Base-by-base conservation (phyloP, 2,888 invertebrate genomes). In the Drosophila atroscutellata region DNA sequence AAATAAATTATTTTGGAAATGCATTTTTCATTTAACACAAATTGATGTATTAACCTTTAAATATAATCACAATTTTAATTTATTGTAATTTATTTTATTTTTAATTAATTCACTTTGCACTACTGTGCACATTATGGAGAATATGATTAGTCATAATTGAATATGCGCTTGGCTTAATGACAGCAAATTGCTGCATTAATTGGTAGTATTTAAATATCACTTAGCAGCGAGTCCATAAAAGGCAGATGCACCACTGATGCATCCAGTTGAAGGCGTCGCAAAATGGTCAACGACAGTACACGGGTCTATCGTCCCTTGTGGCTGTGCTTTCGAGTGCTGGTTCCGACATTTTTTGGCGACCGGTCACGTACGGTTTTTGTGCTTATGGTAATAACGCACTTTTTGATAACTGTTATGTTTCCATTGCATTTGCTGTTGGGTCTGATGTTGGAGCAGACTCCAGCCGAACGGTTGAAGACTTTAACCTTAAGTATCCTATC, bases 351-450 rank as follows among this genome's bases (percentile, higher is more conserved):
- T 64, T 85, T 87, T 24, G 70, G 65, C 15, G 7, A 55, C n/a
- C 57, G 42, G 26, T 58, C 69, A 39, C 58, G 30, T 24, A 26
- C 56, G 11, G 62, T 28, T 13, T 63, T 54, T 11, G 42, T 69
- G 0, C 85, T 69, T 55, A 58, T 64, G 49, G 20, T 54, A 15
- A 4, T 65, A 7, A 3, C 71, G 32, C 83, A 85, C 26, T 26
- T 60, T 8, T 50, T 87, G 26, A 70, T 88, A 30, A 87, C 88
- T 6, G 13, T 60, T 3, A 51, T 82, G 54, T 84, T 80, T 50
- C 86, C 90, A 0, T 1, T 80, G n/a, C 91, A 90, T 55, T 45
- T 90, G 30, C 37, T 81, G 5, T 28, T 88, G 5, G 78, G 81
- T 1, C 59, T 89, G 2, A 37, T 81, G 20, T 34, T 72, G 5